Evolutionary conservation across 2,797 vertebrate genomes (phyloP).

Genomic region (Pangasius krempfi): DNA sequence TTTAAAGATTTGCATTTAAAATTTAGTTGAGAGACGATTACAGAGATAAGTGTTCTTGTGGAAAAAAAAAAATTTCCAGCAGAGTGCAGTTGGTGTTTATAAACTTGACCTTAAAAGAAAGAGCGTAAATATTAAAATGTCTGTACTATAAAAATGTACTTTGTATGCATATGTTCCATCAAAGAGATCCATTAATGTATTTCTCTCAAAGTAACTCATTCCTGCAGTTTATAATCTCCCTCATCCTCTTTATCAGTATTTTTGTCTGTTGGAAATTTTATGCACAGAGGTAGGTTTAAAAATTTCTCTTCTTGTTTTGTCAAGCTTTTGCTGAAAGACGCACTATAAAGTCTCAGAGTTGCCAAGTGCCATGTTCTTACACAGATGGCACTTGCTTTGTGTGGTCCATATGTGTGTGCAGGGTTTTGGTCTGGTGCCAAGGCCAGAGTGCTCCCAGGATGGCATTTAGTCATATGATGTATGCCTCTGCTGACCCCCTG

Average conservation of each 20-base stretch:
- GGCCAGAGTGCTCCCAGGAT: conserved; percentile 66
- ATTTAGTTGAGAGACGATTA: not conserved
- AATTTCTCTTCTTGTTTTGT: not conserved
- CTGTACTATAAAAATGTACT: not conserved
- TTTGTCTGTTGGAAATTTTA: not conserved
- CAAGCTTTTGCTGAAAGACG: not conserved
- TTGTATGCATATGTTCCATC: not conserved
- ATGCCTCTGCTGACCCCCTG: conserved; percentile 70
- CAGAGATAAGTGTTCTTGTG: not conserved
- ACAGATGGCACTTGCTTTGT: conserved; percentile 68
- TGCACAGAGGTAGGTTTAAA: not conserved
- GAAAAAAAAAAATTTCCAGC: no score
- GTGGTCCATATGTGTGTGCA: conserved; percentile 69
- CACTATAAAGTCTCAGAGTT: conserved; percentile 30
- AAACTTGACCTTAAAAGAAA: not conserved
- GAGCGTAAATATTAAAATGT: not conserved
- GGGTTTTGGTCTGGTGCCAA: conserved; percentile 31
- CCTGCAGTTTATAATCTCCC: not conserved
- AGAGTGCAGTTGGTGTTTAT: not conserved
- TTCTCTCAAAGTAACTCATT: not conserved
- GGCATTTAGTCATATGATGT: conserved; percentile 80
- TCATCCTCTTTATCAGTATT: not conserved
- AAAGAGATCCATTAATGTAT: not conserved
- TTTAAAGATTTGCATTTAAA: not conserved
- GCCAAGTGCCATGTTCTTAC: conserved; percentile 62